Evolutionary conservation across 2,797 vertebrate genomes (phyloP).

Genomic region (Syngnathus acus): DNA sequence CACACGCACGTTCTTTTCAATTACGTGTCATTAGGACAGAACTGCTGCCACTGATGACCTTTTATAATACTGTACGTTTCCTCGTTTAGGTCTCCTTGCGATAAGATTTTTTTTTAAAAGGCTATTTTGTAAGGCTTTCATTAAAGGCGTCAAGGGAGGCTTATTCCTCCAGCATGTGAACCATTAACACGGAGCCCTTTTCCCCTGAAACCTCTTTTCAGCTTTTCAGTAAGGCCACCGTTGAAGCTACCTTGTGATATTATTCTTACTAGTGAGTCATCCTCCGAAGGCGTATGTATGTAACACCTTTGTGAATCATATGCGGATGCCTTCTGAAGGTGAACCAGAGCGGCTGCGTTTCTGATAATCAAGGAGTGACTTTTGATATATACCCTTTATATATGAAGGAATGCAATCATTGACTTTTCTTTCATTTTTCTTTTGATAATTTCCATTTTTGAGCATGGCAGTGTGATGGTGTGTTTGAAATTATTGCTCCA

Average conservation of each 20-base stretch:
- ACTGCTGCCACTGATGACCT: background rate
- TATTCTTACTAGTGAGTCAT: background rate
- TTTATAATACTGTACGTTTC: background rate
- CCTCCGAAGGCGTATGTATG: background rate
- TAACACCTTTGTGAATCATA: background rate
- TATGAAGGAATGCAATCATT: background rate
- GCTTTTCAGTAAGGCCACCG: background rate
- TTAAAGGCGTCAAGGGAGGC: background rate
- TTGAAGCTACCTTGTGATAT: conserved; percentile 1
- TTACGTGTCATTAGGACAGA: background rate
- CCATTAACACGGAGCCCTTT: background rate
- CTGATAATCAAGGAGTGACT: background rate
- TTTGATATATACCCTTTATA: background rate
- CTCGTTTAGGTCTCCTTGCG: background rate
- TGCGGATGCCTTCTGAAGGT: background rate
- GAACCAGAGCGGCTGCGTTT: background rate
- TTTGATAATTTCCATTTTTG: conserved; percentile 25
- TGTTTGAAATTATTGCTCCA: conserved; percentile 1
- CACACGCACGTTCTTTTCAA: background rate
- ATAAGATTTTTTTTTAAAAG: background rate
- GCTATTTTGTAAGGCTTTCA: background rate
- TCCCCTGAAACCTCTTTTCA: background rate
- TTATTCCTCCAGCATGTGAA: background rate
- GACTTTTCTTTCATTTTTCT: background rate
- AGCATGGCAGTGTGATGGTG: conserved; percentile 13